Evolutionary conservation across 2,113 vertebrate genomes (phyloP), one percentile per base, ranked within the genome.

Genomic region (Notarius quadriscutis): DNA sequence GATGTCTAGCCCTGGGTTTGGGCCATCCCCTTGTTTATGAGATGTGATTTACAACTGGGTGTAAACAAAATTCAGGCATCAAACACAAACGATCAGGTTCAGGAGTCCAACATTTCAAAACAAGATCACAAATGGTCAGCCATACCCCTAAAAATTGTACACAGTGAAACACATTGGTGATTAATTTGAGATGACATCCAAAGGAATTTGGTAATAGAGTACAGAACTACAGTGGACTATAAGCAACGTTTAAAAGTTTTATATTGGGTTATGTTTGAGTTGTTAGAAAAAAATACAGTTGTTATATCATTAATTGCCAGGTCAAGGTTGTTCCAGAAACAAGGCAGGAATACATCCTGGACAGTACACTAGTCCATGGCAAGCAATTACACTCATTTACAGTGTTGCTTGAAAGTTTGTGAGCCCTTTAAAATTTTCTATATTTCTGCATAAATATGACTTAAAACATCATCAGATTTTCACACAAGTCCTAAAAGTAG

Each of bases 1-100:
- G 94, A 92, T 95, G 94, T 93, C 90, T 84, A 65, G 89, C 82
- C 86, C 57, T 92, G 91, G 84, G 51, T 55, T n/a, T 50, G 15
- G 81, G 88, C 90, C 92, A 93, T 91, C 48, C 60, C 82, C 87
- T 22, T 34, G 48, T 51, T 79, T 63, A 89, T 86, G 89, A 90
- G 90, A 86, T 89, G 80, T 48, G 82, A 60, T 71, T 74, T 86
- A 86, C 65, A 79, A 25, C 84, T 86, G 41, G 34, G 41, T 48
- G 51, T 57, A 51, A 69, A 78, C 15, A 89, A 87, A 84, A 80
- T 30, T 55, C 81, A 84, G 34, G 34, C 48, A n/a, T 53, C 81
- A 58, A 80, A 86, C 77, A 72, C 71, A 65, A 69, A 83, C 14
- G 7, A 27, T 9, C 22, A 79, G 20, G 53, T 57, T 62, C 79